Evolutionary conservation across 2,797 vertebrate genomes (phyloP), one percentile per base, ranked within the genome.

Genomic region (Lagodon rhomboides): DNA sequence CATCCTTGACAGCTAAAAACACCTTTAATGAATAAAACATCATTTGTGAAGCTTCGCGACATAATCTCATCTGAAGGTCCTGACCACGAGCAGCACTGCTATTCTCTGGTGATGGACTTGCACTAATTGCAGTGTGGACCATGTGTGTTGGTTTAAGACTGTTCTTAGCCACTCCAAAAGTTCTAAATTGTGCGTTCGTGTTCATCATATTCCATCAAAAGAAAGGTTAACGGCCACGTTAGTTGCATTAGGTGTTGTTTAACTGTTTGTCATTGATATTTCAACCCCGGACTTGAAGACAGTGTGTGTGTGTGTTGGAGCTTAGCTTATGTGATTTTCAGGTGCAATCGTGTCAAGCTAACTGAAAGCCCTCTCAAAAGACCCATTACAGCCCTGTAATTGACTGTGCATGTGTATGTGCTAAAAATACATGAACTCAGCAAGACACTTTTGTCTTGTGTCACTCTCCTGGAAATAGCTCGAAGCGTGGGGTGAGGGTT

Each of bases 401-500:
- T 75, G 71, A 63, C 44, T 59, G 43, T 56, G 55, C n/a, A 12
- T 38, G 34, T 50, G 62, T 47, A 38, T 55, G 27, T 76, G 68
- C 87, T 89, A 90, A 90, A 90, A 90, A 90, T 89, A 90, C 68
- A 82, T 84, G 68, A 86, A 85, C 79, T 87, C 81, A 80, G 73
- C 58, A 60, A 69, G 77, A 74, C 77, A 85, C 85, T 87, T 91
- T 89, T 89, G 89, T 90, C 83, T 91, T 72, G 82, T 90, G 87
- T 85, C 88, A 87, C 59, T 90, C 84, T 90, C 60, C 81, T 91
- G 87, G 82, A 90, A 91, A 91, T 80, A 82, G 84, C 91, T 85
- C 15, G 22, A 63, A 82, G 84, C 85, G n/a, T 71, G 51, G 13
- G 23, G 55, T 1, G 4, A n/a, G 56, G 20, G 27, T 11, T 55